These are phyloP conservation scores for Popillia japonica DNA, from an alignment of 1,140 invertebrate species.

Conservation along the genomic window DNA sequence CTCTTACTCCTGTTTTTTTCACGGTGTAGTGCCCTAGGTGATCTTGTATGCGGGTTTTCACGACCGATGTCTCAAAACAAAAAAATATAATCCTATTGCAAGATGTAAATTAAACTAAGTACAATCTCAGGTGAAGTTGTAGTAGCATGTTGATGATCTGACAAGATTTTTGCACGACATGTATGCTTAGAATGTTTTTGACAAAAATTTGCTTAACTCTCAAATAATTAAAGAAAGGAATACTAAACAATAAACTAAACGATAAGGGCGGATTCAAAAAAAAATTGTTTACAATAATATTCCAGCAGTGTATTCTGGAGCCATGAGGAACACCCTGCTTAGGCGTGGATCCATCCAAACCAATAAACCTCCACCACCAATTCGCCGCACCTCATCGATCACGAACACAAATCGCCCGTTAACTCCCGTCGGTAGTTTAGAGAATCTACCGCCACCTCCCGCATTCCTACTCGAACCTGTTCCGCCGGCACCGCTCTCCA, in stretches of 20 bases:
- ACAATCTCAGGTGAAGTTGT: too few species aligned
- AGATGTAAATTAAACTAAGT: too few species aligned
- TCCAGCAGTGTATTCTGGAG: constrained; percentile 59
- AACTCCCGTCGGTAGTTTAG: constrained; percentile 59
- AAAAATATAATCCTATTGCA: too few species aligned
- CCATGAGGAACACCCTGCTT: constrained; percentile 60
- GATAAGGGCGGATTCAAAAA: too few species aligned
- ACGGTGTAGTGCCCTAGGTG: too few species aligned
- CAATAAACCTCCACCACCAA: constrained; percentile 83
- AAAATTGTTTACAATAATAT: neutral
- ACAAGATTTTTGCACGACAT: too few species aligned
- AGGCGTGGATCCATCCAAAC: constrained; percentile 71
- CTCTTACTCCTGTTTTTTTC: too few species aligned
- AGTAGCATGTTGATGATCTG: too few species aligned
- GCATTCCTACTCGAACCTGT: constrained; percentile 78
- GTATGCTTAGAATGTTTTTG: too few species aligned
- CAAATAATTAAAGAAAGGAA: too few species aligned
- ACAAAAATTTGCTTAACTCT: too few species aligned
- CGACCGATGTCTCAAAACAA: neutral
- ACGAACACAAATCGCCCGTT: constrained; percentile 62
- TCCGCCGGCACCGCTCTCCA: constrained; percentile 42
- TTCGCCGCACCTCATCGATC: constrained; percentile 85
- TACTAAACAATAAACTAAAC: too few species aligned
- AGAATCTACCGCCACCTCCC: constrained; percentile 84
- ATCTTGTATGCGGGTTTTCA: neutral